phyloP scores from a whole-genome alignment of 1,140 invertebrate species.

The Campodea augens region DNA sequence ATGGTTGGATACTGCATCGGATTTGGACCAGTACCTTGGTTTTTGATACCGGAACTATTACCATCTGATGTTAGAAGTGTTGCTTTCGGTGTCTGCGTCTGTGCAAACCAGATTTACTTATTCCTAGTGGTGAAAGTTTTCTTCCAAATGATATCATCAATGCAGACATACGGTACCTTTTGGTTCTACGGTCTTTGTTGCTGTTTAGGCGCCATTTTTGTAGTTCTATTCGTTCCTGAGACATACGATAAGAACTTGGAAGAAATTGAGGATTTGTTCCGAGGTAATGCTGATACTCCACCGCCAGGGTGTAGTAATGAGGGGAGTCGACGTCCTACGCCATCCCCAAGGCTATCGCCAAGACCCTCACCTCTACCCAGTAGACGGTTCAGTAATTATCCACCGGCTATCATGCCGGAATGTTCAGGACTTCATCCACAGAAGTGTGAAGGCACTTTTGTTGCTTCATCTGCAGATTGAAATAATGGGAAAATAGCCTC shows the following conservation, averaged over 20 bases:
- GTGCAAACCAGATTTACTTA: conserved; percentile 39
- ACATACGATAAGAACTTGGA: conserved; percentile 56
- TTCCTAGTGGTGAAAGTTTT: conserved; percentile 52
- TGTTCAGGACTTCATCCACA: too few species aligned
- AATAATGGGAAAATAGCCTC: too few species aligned
- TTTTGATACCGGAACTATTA: conserved; percentile 43
- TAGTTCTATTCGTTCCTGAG: conserved; percentile 50
- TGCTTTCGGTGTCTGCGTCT: conserved; percentile 38
- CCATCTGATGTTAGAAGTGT: conserved; percentile 31
- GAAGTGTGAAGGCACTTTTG: too few species aligned
- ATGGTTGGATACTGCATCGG: conserved; percentile 35
- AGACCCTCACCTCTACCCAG: too few species aligned
- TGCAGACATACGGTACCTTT: conserved; percentile 41
- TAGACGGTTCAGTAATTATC: too few species aligned
- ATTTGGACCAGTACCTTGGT: conserved; percentile 44
- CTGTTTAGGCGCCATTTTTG: conserved; percentile 36
- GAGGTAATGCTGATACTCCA: not conserved
- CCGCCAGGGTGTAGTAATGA: not conserved
- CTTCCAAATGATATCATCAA: conserved; percentile 32
- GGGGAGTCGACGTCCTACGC: too few species aligned
- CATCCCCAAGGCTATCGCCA: too few species aligned
- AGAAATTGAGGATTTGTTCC: conserved; percentile 43
- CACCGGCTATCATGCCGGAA: too few species aligned
- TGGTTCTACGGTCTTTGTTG: conserved; percentile 42
- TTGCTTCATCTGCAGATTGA: too few species aligned